A percentile compares a stretch with the other conserved stretches of the same genome.
Conservation (phyloP, 2,113 vertebrate species). For the Grammomys surdaster region DNA sequence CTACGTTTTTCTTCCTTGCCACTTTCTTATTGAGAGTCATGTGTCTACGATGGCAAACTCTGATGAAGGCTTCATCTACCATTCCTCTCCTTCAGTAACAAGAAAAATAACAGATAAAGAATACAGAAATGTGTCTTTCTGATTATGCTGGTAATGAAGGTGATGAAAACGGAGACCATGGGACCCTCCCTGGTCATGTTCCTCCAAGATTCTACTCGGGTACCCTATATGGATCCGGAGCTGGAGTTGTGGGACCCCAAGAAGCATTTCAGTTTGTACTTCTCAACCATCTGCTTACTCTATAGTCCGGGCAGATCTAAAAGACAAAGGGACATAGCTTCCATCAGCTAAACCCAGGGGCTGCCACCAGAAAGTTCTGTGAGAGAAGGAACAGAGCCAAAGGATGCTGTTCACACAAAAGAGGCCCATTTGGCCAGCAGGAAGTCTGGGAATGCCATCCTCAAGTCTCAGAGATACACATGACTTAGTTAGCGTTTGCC, state of each 20-base stretch:
- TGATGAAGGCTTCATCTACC: too few species aligned
- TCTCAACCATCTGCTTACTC: background rate
- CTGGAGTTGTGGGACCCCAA: background rate
- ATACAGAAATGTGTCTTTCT: background rate
- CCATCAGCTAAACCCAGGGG: background rate
- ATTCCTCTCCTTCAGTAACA: background rate
- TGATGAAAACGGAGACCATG: background rate
- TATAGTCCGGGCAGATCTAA: background rate
- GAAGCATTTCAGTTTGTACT: background rate
- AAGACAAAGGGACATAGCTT: background rate
- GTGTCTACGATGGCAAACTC: background rate
- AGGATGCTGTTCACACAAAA: accelerated
- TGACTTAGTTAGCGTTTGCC: too few species aligned
- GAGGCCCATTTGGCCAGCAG: background rate
- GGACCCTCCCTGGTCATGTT: background rate
- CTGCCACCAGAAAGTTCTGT: background rate
- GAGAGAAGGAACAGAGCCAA: background rate
- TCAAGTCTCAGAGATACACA: too few species aligned
- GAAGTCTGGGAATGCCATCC: background rate
- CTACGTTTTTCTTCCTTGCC: background rate
- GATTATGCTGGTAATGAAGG: background rate
- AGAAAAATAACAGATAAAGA: background rate
- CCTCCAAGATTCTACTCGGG: background rate
- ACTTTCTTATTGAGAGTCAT: background rate
- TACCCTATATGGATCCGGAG: too few species aligned